Evolutionary conservation across 2,888 invertebrate genomes (phyloP).

Genomic region (Eupeodes luniger): DNA sequence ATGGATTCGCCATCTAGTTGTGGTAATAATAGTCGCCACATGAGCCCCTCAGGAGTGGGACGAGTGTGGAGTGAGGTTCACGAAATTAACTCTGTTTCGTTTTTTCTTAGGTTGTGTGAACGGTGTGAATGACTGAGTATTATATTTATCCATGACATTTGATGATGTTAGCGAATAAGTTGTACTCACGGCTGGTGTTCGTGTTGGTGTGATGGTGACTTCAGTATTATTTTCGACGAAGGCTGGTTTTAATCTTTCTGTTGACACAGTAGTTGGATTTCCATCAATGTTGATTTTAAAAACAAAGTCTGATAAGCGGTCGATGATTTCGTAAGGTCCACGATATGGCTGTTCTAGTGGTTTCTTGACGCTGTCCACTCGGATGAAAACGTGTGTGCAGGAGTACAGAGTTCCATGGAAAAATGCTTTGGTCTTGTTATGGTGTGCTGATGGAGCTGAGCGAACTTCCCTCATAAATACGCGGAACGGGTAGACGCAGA

Average conservation of each 20-base stretch:
- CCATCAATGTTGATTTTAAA: neutral
- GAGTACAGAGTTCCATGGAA: too few species aligned
- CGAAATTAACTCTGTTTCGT: conserved; percentile 4
- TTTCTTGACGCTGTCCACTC: too few species aligned
- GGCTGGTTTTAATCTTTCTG: neutral
- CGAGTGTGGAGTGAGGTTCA: neutral
- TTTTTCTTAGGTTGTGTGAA: neutral
- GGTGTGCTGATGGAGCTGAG: too few species aligned
- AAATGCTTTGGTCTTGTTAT: too few species aligned
- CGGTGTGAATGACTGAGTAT: neutral
- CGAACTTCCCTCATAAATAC: too few species aligned
- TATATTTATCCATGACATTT: neutral
- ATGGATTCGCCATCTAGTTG: too few species aligned
- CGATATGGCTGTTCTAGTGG: too few species aligned
- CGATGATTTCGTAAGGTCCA: too few species aligned
- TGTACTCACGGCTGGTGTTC: neutral
- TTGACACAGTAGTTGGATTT: neutral
- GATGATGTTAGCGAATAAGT: neutral
- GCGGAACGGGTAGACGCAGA: too few species aligned
- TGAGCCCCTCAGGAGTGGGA: conserved; percentile 14
- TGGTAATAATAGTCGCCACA: too few species aligned
- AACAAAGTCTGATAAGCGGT: too few species aligned
- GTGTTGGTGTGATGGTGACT: neutral
- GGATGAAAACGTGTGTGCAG: too few species aligned
- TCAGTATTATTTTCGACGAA: neutral